Evolutionary conservation across 2,797 vertebrate genomes (phyloP), one percentile per base, ranked within the genome.

Genomic region (Danio choprae): DNA sequence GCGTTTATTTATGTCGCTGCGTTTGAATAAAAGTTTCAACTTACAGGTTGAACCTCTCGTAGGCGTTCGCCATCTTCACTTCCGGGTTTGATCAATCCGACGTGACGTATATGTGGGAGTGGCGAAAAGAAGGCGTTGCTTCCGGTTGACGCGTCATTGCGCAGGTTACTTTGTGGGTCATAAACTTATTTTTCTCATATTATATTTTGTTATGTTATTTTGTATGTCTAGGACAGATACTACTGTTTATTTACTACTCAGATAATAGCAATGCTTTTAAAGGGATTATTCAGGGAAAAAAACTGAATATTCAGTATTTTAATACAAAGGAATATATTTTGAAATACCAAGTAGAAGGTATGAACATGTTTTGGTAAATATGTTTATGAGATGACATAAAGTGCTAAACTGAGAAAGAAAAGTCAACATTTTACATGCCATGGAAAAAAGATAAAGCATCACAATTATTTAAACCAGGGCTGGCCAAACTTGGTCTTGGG

Each of bases 31-130:
- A 73, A 67, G 53, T 83, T 76, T 46, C 12, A 91, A 97, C 97
- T 98, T 91, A 98, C 97, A 98, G 93, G 91, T 96, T 96, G 86
- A 96, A 94, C 87, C 90, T 94, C 84, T 95, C 95, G 87, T 96
- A 98, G 88, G 94, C 91, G 53, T 93, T 92, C 90, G 94, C 96
- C 90, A 96, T 96, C 90, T 95, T 96, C 90, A 87, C 88, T 93
- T 90, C 86, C 89, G 90, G 81, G 86, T 55, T 82, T 79, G 63
- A 53, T n/a, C 51, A 59, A 20, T 56, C 55, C 16, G 36, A 48
- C 38, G 74, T 83, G 81, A 86, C 83, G 85, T 64, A 65, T 53
- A 11, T 51, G 22, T 56, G 80, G 40, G 65, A 5, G 71, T 58
- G 36, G 18, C 18, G 29, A 51, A 5, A 2, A 13, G 20, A 75